Evolutionary conservation across 2,797 vertebrate genomes (phyloP).

Genomic region (Dromococcyx pavoninus): DNA sequence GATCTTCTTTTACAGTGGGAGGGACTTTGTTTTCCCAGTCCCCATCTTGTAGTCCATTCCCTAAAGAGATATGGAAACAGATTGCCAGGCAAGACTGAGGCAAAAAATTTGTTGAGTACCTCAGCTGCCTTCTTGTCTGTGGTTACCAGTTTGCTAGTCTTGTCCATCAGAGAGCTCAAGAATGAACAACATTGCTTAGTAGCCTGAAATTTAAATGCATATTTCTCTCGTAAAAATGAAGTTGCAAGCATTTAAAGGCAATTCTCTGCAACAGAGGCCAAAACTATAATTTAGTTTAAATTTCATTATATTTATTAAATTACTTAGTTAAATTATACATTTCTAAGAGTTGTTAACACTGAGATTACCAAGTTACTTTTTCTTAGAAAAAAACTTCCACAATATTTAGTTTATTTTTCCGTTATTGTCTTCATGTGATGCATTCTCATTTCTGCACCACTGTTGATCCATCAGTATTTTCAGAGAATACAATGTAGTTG

Average conservation of each 20-base stretch:
- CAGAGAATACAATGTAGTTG: not conserved
- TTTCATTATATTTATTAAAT: too few relatives aligned
- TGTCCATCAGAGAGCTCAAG: not conserved
- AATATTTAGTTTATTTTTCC: not conserved
- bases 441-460: not conserved
- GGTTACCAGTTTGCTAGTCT: too few relatives aligned
- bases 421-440: not conserved
- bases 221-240: not conserved
- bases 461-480: not conserved
- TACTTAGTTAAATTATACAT: too few relatives aligned
- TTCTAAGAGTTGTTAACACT: not conserved
- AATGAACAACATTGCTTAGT: not conserved
- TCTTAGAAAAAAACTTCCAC: not conserved
- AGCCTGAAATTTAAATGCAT: not conserved
- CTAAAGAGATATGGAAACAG: too few relatives aligned
- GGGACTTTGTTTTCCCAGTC: too few relatives aligned
- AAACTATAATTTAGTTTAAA: not conserved
- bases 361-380: not conserved
- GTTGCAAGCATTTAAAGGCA: not conserved
- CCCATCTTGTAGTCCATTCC: too few relatives aligned
- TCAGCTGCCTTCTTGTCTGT: too few relatives aligned
- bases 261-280: not conserved
- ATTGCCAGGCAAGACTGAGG: too few relatives aligned
- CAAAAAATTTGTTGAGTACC: too few relatives aligned
- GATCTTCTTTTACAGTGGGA: too few relatives aligned